These are phyloP conservation scores for Congeria kusceri DNA, from an alignment of 2,888 invertebrate species.

Conservation along the genomic window DNA sequence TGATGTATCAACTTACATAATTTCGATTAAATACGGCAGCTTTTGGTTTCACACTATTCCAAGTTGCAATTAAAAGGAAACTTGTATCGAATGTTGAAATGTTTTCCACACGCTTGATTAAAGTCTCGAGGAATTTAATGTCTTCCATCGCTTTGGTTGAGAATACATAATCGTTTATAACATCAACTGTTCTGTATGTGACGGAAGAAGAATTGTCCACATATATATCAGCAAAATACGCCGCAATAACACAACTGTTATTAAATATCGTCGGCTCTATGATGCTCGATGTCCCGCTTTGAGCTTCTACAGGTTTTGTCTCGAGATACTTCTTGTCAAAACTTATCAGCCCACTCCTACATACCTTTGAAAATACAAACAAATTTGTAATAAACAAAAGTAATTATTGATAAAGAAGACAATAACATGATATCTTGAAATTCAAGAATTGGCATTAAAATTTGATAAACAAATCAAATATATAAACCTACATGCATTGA, in stretches of 20 bases:
- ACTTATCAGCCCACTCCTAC: slow-evolving; percentile 11
- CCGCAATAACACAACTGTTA: too few species aligned
- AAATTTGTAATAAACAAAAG: too few species aligned
- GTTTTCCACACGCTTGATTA: not conserved
- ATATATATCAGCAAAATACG: too few species aligned
- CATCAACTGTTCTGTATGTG: slow-evolving; percentile 12
- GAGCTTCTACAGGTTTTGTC: not conserved
- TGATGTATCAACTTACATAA: not conserved
- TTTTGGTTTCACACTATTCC: slow-evolving; percentile 3
- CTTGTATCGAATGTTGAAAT: slow-evolving; percentile 1
- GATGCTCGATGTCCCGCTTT: not conserved
- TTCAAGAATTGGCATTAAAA: too few species aligned
- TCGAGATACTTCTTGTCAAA: not conserved
- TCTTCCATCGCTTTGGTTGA: not conserved
- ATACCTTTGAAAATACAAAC: slow-evolving; percentile 2
- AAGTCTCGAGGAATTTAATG: not conserved
- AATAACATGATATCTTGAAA: too few species aligned
- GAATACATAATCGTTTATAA: not conserved
- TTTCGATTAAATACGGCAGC: not conserved
- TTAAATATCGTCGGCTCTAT: too few species aligned
- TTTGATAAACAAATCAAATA: too few species aligned
- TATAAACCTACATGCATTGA: too few species aligned
- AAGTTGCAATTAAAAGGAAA: slow-evolving; percentile 14
- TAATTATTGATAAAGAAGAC: too few species aligned
- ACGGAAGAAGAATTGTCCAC: not conserved